These are phyloP conservation scores for Spilosoma lubricipeda DNA, from an alignment of 2,888 invertebrate genomes.

Conservation along the genomic window DNA sequence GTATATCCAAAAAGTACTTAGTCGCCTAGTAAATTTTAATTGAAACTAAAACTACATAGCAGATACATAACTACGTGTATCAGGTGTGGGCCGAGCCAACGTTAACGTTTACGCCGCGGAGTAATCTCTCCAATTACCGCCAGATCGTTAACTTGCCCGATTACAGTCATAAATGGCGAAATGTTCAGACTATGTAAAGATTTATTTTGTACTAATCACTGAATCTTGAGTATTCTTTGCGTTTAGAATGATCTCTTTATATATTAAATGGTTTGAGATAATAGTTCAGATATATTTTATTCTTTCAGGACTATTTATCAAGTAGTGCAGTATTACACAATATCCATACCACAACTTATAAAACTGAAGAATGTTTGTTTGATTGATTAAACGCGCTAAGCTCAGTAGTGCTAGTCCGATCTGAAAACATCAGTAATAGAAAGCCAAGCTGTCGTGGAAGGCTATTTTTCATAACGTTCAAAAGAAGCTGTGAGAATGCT, in stretches of 20 bases:
- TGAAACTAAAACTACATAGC: not conserved
- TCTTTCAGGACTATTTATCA: not conserved
- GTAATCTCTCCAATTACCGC: constrained; percentile 11
- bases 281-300: not conserved
- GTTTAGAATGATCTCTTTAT: not conserved
- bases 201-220: not conserved
- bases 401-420: too few species aligned
- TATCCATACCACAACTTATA: too few species aligned
- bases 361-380: too few species aligned
- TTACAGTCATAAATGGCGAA: constrained; percentile 12
- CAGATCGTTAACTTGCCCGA: constrained; percentile 14
- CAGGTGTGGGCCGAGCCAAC: not conserved
- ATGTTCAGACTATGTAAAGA: constrained; percentile 8
- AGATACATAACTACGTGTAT: not conserved
- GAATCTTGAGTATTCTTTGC: not conserved
- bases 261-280: not conserved
- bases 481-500: too few species aligned
- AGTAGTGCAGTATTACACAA: too few species aligned
- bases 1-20: not conserved
- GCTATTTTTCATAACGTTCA: too few species aligned
- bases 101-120: constrained; percentile 6
- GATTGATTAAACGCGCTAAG: too few species aligned
- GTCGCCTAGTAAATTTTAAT: not conserved
- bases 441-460: too few species aligned
- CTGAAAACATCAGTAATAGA: too few species aligned